Conservation (phyloP, 2,888 invertebrate genomes). For the Pseudococcus viburni region DNA sequence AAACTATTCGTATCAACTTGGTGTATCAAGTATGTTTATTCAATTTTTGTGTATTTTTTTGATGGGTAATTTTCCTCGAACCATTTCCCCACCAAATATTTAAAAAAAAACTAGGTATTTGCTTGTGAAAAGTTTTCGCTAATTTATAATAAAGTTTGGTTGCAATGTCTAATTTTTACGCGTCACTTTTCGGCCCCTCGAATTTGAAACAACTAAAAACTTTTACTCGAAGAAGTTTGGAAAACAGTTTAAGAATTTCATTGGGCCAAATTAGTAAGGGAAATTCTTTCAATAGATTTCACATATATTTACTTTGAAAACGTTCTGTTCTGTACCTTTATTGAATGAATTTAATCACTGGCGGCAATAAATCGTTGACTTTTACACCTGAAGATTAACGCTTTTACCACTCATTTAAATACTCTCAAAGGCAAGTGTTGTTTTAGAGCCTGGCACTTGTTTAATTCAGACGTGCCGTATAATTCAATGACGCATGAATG, state of each 20-base stretch:
- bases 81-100: too few relatives aligned
- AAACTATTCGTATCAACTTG: too few relatives aligned
- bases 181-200: not conserved
- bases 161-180: not conserved
- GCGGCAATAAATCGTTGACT: conserved; percentile 34
- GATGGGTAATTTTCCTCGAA: too few relatives aligned
- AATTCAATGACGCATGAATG: conserved; percentile 50
- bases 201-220: not conserved
- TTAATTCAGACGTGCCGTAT: conserved; percentile 34
- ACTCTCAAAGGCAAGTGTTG: conserved; percentile 28
- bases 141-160: conserved; percentile 3
- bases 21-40: too few relatives aligned
- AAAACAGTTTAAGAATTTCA: conserved; percentile 9
- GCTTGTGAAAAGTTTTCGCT: not conserved
- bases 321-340: not conserved
- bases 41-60: too few relatives aligned
- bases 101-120: not conserved
- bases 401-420: conserved; percentile 51
- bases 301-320: not conserved
- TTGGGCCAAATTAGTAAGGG: not conserved
- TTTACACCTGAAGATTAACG: conserved; percentile 22
- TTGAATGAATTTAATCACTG: conserved; percentile 23
- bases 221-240: not conserved
- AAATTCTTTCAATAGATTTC: conserved; percentile 21
- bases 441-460: conserved; percentile 28